Percentiles rank a stretch among this genome's conserved stretches.
Evolutionary conservation across 2,113 vertebrate genomes (phyloP).

Genomic region (Arenaria interpres): DNA sequence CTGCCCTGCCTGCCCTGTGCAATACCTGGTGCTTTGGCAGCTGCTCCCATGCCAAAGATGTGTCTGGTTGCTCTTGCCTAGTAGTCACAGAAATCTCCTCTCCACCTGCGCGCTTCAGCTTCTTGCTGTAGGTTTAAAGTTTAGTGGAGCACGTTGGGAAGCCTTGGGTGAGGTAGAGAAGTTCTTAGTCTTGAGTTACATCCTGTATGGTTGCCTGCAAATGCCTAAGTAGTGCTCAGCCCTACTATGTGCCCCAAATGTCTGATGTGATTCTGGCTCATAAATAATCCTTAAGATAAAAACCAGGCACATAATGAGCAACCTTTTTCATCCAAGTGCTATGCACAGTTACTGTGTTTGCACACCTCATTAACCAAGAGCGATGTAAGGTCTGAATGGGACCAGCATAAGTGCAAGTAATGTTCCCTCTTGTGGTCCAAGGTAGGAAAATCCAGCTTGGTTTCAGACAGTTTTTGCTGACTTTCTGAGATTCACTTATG

Average conservation of each 20-base stretch:
- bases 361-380: background rate
- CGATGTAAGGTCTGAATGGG: background rate
- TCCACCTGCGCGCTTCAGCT: rapidly evolving
- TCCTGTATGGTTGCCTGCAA: background rate
- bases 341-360: background rate
- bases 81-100: background rate
- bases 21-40: background rate
- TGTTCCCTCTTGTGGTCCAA: background rate
- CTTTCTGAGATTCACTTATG: background rate
- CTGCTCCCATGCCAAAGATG: background rate
- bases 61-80: background rate
- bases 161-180: background rate
- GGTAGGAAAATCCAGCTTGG: background rate
- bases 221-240: background rate
- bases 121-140: background rate
- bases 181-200: background rate
- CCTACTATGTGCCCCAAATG: background rate
- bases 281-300: background rate
- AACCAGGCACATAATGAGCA: background rate
- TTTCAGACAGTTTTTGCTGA: background rate
- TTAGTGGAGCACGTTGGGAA: background rate
- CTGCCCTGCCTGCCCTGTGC: background rate
- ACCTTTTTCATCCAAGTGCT: background rate
- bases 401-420: background rate
- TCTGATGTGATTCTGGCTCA: background rate